Base-by-base conservation (phyloP, 2,113 vertebrate species). In the Notiomystis cincta region DNA sequence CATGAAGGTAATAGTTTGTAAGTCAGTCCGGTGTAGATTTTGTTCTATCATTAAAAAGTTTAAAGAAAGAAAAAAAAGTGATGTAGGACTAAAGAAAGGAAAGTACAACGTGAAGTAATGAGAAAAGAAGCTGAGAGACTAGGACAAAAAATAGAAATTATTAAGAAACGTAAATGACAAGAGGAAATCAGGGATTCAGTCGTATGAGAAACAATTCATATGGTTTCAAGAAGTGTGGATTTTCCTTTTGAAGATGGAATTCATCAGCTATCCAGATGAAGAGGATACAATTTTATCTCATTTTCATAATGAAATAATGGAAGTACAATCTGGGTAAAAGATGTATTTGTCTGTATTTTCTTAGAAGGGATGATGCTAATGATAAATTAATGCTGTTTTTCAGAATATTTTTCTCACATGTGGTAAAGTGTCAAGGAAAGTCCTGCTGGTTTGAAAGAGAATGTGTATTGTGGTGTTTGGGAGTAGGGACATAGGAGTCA, bases 211-310 rank as follows among this genome's bases (percentile, higher is more conserved):
- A 69, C 28, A 61, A 66, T 90, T 95, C 71, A 88, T 94, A 85
- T 96, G 93, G 81, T 69, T 87, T 95, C 91, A 91, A 85, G 94
- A 87, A 95, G 78, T 53, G 48, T 76, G 50, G 51, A 57, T 92
- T 79, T 93, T 94, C 25, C 75, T 96, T 95, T 95, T 82, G 94
- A 96, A 87, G 83, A 61, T 75, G 27, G 28, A 91, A 82, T 92
- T 95, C 69, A 84, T 95, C 80, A 82, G 89, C 77, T 79, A 64
- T 48, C 87, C 93, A 95, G 94, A 82, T 96, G 93, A 97, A 82
- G 81, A 87, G n/a, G 87, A 71, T 37, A 61, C 28, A 79, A 37
- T 92, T 75, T 64, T 51, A 16, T 76, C 53, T 91, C 13, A 35
- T 88, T 89, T 89, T 91, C 62, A 48, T 48, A 67, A 50, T 16